Percentiles rank a stretch among this genome's conserved stretches.
Conservation (phyloP, 2,113 vertebrate species). For the Myrmecobius fasciatus region DNA sequence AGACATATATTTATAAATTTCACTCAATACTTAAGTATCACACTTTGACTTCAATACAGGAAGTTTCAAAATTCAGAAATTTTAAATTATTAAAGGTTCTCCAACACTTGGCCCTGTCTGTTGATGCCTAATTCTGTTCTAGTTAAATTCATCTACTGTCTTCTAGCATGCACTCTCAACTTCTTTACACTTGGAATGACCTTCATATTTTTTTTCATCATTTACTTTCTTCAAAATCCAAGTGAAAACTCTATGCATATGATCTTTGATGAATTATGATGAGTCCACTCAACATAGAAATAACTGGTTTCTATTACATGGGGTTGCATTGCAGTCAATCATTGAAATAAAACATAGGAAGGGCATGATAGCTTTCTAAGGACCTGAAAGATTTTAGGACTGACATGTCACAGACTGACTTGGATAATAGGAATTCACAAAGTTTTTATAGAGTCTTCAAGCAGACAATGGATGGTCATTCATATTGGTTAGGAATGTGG, state of each 20-base stretch:
- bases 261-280: neutral
- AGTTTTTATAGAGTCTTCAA: neutral
- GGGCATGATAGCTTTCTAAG: neutral
- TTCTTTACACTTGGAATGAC: neutral
- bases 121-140: neutral
- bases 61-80: neutral
- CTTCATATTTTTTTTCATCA: neutral
- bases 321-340: neutral
- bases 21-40: neutral
- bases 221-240: slow-evolving; percentile 28
- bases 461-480: neutral
- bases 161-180: neutral
- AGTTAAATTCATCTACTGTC: neutral
- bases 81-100: neutral
- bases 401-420: neutral
- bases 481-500: neutral
- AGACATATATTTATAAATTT: neutral
- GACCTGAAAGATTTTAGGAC: neutral
- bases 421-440: neutral
- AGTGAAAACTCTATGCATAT: slow-evolving; percentile 21
- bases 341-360: neutral
- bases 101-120: neutral
- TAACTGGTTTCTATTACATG: neutral
- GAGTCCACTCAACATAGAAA: neutral
- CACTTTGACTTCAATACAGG: neutral